Base-by-base conservation (phyloP, 2,113 vertebrate genomes). In the Calidris pygmaea region DNA sequence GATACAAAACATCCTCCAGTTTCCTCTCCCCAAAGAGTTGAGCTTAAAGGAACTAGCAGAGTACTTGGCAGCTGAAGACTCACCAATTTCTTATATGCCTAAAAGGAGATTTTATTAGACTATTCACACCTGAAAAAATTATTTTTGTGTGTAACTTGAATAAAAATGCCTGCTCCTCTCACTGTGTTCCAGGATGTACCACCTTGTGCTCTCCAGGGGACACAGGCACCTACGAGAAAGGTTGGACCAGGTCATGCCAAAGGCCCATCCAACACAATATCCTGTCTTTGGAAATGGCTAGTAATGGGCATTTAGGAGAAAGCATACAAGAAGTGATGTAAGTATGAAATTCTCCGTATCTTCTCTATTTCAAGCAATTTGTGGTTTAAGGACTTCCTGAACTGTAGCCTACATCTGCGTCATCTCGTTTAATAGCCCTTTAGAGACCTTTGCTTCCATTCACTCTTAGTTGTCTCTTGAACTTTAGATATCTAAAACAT, bases 371-470 rank as follows among this genome's bases (percentile, higher is more conserved):
- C 91, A 93, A 96, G 85, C 53, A 96, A 96, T 95, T 93, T 97
- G 95, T 96, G 94, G 95, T 97, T 95, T 94, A 79, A 95, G 84
- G 87, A 91, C 85, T 97, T 96, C 96, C 95, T 96, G 96, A 96
- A 75, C 89, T 14, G 3, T 45, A 91, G 84, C 58, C 53, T 96
- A 70, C 74, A 73, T 95, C 81, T 97, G 78, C 95, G 70, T 97
- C 95, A 97, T 97, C 86, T 47, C 76, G 13, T 93, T 93, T 97
- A 96, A 97, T 66, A 84, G 93, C 87, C 62, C 93, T 96, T 95
- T 45, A 66, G 95, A 97, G 95, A 87, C 84, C 13, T 90, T 60
- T 68, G 67, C 84, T 93, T 96, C 87, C 89, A 94, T 87, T 93
- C 91, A 53, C 71, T 95, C 45, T 89, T 74, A 52, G 89, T 13